Evolutionary conservation across 2,888 invertebrate species (phyloP).

Genomic region (Polyommatus icarus): DNA sequence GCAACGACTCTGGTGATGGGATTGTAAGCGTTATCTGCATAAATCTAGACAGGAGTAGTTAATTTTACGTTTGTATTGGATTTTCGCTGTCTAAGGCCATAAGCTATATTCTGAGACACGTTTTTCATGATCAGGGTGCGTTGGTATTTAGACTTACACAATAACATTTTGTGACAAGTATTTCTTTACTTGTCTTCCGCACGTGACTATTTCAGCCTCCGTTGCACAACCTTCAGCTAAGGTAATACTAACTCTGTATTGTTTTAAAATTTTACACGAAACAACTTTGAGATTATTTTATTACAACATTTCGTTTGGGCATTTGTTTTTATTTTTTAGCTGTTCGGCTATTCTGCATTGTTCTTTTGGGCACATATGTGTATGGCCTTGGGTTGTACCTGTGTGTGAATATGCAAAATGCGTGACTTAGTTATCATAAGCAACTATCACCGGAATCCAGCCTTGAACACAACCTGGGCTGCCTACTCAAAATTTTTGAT

Average conservation of each 20-base stretch:
- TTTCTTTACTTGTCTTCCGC: slow-evolving; percentile 1
- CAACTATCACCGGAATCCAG: slow-evolving; percentile 16
- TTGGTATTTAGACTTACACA: not conserved
- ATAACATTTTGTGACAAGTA: not conserved
- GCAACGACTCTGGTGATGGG: not conserved
- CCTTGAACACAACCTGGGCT: not conserved
- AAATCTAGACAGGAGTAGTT: not conserved
- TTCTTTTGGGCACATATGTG: not conserved
- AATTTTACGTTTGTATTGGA: not conserved
- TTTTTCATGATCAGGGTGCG: not conserved
- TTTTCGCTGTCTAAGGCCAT: not conserved
- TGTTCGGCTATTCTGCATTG: not conserved
- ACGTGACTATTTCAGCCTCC: slow-evolving; percentile 26
- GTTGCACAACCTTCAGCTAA: slow-evolving; percentile 20
- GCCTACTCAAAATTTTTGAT: not conserved
- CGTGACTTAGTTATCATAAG: not conserved
- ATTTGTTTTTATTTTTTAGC: not conserved
- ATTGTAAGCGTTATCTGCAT: not conserved
- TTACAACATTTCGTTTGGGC: not conserved
- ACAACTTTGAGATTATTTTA: not conserved
- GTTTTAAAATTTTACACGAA: not conserved
- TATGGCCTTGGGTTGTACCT: not conserved
- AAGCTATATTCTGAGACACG: not conserved
- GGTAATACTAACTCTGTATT: not conserved
- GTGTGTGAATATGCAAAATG: slow-evolving; percentile 6